Conservation (phyloP, 37 sponge, comb jelly and placozoan genomes). For the Agelas oroides region DNA sequence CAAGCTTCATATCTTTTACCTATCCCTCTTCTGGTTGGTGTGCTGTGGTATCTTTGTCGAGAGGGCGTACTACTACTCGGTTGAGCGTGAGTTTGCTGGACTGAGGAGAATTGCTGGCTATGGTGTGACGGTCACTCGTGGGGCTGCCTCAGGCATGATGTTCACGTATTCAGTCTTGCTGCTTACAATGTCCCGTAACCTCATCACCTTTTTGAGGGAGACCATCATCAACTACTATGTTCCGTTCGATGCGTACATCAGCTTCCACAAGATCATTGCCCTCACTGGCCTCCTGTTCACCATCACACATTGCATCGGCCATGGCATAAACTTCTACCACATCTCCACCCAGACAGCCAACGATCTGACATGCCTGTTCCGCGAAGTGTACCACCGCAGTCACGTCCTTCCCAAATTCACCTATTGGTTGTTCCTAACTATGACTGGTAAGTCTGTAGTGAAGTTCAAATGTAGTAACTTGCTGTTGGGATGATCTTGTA, state of each 20-base stretch:
- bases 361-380: slow-evolving; percentile 94
- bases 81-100: slow-evolving; percentile 90
- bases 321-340: slow-evolving; percentile 98
- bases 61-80: slow-evolving; percentile 89
- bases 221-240: slow-evolving; percentile 90
- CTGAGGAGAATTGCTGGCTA: slow-evolving; percentile 92
- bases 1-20: slow-evolving; percentile 92
- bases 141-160: slow-evolving; percentile 95
- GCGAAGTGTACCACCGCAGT: slow-evolving; percentile 83
- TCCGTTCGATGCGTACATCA: slow-evolving; percentile 90
- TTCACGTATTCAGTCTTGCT: slow-evolving; percentile 91
- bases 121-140: slow-evolving; percentile 96
- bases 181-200: slow-evolving; percentile 94
- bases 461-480: too few species aligned
- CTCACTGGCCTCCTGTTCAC: slow-evolving; percentile 88
- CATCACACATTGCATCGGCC: slow-evolving; percentile 89
- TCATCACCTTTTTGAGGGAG: slow-evolving; percentile 93
- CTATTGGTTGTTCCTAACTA: slow-evolving; percentile 94
- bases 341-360: slow-evolving; percentile 92
- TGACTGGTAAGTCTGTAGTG: slow-evolving; percentile 42
- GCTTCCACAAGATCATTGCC: slow-evolving; percentile 91
- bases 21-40: slow-evolving; percentile 71
- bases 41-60: slow-evolving; percentile 82
- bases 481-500: too few species aligned
- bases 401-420: slow-evolving; percentile 83